Conservation (phyloP, 2,888 invertebrate genomes). For the Caprella mutica region DNA sequence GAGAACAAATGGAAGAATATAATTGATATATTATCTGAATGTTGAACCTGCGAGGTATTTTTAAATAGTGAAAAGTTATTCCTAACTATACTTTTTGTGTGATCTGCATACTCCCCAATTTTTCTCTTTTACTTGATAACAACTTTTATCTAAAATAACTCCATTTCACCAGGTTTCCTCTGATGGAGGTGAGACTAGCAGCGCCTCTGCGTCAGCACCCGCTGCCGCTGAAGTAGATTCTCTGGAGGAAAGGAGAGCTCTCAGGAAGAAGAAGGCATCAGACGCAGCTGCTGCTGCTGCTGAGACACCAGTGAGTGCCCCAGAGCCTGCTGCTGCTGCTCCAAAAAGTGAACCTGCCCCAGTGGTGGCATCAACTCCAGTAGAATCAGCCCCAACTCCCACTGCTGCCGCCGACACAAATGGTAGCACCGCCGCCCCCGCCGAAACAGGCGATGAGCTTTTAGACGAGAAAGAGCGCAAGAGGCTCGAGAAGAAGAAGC, state of each 20-base stretch:
- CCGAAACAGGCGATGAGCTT: constrained; percentile 8
- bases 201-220: not conserved
- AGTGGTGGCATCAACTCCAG: constrained; percentile 7
- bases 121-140: too few relatives aligned
- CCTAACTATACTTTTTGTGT: too few relatives aligned
- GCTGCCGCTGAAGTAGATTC: constrained; percentile 26
- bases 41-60: too few relatives aligned
- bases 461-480: constrained; percentile 33
- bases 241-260: constrained; percentile 38
- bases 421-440: not conserved
- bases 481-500: constrained; percentile 33
- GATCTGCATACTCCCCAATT: too few relatives aligned
- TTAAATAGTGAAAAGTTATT: too few relatives aligned
- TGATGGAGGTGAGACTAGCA: too few relatives aligned
- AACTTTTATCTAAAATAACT: too few relatives aligned
- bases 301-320: not conserved
- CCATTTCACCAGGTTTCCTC: too few relatives aligned
- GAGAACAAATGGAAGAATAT: too few relatives aligned
- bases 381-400: constrained; percentile 8
- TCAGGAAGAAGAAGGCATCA: constrained; percentile 36
- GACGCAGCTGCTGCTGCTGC: constrained; percentile 15
- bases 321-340: constrained; percentile 5
- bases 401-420: constrained; percentile 5
- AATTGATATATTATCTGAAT: too few relatives aligned
- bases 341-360: too few relatives aligned